A percentile compares a stretch with the other conserved stretches of the same genome.
phyloP scores from a whole-genome alignment of 2,797 vertebrate genomes.

The Monodelphis domestica region DNA sequence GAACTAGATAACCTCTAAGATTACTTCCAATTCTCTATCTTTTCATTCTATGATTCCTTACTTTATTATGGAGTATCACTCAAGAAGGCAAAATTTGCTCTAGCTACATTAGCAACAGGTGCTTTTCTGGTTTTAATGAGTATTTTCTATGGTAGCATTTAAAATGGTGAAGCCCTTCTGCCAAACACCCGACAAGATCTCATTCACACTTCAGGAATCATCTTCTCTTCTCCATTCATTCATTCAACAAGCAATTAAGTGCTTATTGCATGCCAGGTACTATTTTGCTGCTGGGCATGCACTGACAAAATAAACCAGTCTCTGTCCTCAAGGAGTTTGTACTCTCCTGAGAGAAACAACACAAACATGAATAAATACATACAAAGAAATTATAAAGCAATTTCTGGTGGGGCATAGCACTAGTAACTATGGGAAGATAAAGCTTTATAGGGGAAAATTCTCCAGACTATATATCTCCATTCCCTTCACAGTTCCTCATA shows the following conservation, averaged over 20 bases:
- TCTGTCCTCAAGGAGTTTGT: not conserved
- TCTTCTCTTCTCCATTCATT: not conserved
- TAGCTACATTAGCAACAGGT: not conserved
- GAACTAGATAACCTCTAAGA: not conserved
- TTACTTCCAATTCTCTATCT: not conserved
- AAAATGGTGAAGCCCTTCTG: rapidly evolving
- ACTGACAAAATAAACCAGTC: not conserved
- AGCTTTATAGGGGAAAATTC: not conserved
- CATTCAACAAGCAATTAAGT: no score
- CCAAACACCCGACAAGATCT: not conserved
- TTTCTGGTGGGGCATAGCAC: not conserved
- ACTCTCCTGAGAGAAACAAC: not conserved
- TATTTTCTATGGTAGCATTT: not conserved
- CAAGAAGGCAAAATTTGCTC: not conserved
- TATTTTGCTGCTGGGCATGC: not conserved
- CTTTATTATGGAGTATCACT: not conserved
- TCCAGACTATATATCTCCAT: not conserved
- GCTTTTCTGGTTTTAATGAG: not conserved
- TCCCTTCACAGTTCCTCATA: not conserved
- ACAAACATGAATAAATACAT: not conserved
- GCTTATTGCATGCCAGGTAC: no score
- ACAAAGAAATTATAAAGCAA: not conserved
- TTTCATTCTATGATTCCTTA: slow-evolving; percentile 9
- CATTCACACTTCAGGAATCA: not conserved
- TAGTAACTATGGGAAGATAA: not conserved